Percentiles rank a stretch among this genome's conserved stretches.
Conservation (phyloP, 2,888 invertebrate species). For the Ectemnius cavifrons region DNA sequence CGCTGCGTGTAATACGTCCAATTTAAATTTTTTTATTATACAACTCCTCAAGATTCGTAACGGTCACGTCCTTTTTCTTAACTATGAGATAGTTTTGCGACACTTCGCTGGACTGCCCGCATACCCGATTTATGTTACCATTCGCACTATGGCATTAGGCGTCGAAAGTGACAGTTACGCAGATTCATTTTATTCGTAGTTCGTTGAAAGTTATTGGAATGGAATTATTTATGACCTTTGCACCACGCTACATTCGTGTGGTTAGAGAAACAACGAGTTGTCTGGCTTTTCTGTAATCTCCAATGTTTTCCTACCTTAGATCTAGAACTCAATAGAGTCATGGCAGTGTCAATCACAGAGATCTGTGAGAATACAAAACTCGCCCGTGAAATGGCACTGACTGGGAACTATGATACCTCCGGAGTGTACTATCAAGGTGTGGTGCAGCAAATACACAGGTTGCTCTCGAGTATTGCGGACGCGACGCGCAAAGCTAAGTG, state of each 20-base stretch:
- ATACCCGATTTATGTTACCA: neutral
- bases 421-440: slow-evolving; percentile 96
- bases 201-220: no score
- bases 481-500: slow-evolving; percentile 91
- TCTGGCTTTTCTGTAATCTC: no score
- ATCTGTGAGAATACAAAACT: slow-evolving; percentile 96
- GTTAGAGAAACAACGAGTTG: no score
- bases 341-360: slow-evolving; percentile 94
- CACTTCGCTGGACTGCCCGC: neutral
- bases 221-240: no score
- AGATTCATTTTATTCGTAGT: neutral
- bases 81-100: neutral
- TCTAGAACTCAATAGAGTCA: slow-evolving; percentile 68
- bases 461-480: slow-evolving; percentile 89
- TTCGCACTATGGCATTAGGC: neutral
- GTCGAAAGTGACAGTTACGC: slow-evolving; percentile 2
- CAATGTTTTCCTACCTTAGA: no score
- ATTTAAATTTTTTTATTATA: neutral
- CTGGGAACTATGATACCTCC: slow-evolving; percentile 97
- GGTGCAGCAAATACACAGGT: slow-evolving; percentile 92
- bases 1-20: neutral
- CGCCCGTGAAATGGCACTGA: slow-evolving; percentile 95
- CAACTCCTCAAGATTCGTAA: neutral
- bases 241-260: no score
- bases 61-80: neutral